Evolutionary conservation across 1,140 invertebrate species (phyloP).

Genomic region (Philopotamus ludificatus): DNA sequence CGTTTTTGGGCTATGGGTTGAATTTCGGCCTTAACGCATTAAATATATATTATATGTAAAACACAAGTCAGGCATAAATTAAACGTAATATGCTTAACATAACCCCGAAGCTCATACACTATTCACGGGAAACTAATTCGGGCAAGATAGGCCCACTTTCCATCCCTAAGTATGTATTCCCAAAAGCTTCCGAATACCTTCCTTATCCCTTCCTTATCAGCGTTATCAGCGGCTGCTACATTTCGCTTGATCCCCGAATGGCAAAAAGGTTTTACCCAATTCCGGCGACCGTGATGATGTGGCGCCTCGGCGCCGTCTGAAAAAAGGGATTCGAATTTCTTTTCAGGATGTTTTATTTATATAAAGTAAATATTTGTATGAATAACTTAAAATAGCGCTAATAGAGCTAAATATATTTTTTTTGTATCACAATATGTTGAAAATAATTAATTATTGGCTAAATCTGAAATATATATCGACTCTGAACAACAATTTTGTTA

Average conservation of each 20-base stretch:
- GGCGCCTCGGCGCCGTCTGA: background rate
- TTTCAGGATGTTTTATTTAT: too few relatives aligned
- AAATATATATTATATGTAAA: constrained; percentile 18
- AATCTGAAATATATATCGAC: too few relatives aligned
- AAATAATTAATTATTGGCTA: too few relatives aligned
- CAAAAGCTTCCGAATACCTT: constrained; percentile 27
- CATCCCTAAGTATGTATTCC: constrained; percentile 21
- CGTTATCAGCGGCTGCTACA: constrained; percentile 30
- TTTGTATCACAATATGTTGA: too few relatives aligned
- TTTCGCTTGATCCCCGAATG: constrained; percentile 22
- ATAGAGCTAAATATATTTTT: too few relatives aligned
- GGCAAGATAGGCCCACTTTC: constrained; percentile 20
- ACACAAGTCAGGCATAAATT: constrained; percentile 27
- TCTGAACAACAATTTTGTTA: too few relatives aligned
- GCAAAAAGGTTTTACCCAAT: constrained; percentile 27
- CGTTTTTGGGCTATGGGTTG: background rate
- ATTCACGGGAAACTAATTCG: constrained; percentile 28
- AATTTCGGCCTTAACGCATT: constrained; percentile 10
- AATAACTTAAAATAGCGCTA: too few relatives aligned
- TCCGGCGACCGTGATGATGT: background rate
- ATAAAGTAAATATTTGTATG: too few relatives aligned
- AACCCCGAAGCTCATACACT: constrained; percentile 16
- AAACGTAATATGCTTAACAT: background rate
- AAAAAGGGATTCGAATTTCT: too few relatives aligned
- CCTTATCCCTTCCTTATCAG: constrained; percentile 31